Evolutionary conservation across 1,140 invertebrate species (phyloP).

Genomic region (Drosophila arawakana): DNA sequence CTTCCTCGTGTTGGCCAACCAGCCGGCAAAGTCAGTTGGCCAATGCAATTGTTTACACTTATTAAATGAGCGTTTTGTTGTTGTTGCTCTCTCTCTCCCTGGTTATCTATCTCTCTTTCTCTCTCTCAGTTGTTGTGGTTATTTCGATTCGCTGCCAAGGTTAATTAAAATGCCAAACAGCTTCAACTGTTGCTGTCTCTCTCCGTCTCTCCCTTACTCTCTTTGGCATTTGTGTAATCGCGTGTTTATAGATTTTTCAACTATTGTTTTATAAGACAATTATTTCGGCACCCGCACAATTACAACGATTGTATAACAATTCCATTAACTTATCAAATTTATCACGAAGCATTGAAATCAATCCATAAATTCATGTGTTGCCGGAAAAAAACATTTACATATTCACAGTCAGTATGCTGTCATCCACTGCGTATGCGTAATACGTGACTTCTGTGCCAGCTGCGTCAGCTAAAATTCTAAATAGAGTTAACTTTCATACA

Average conservation of each 20-base stretch:
- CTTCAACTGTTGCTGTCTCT: slow-evolving; percentile 34
- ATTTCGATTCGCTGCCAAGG: slow-evolving; percentile 76
- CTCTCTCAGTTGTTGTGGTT: slow-evolving; percentile 7
- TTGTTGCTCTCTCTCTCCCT: not conserved
- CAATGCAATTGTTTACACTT: slow-evolving; percentile 70
- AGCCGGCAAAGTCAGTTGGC: slow-evolving; percentile 79
- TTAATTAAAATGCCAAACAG: slow-evolving; percentile 81
- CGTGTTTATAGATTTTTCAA: slow-evolving; percentile 67
- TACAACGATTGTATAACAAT: slow-evolving; percentile 61
- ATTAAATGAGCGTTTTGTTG: slow-evolving; percentile 46
- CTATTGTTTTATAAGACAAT: slow-evolving; percentile 63
- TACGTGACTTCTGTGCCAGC: slow-evolving; percentile 54
- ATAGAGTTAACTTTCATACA: not conserved
- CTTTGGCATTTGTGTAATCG: slow-evolving; percentile 62
- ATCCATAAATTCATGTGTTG: slow-evolving; percentile 47
- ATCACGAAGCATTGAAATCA: slow-evolving; percentile 61
- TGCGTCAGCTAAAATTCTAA: slow-evolving; percentile 46
- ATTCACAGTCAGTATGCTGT: slow-evolving; percentile 47
- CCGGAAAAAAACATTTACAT: slow-evolving; percentile 49
- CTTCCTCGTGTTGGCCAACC: slow-evolving; percentile 76
- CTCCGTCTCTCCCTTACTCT: slow-evolving; percentile 5
- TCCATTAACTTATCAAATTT: slow-evolving; percentile 66
- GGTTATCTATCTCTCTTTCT: not conserved
- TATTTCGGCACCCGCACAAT: slow-evolving; percentile 55
- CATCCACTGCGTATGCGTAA: slow-evolving; percentile 70